Evolutionary conservation across 1,140 invertebrate genomes (phyloP).

Genomic region (Drosophila lini): DNA sequence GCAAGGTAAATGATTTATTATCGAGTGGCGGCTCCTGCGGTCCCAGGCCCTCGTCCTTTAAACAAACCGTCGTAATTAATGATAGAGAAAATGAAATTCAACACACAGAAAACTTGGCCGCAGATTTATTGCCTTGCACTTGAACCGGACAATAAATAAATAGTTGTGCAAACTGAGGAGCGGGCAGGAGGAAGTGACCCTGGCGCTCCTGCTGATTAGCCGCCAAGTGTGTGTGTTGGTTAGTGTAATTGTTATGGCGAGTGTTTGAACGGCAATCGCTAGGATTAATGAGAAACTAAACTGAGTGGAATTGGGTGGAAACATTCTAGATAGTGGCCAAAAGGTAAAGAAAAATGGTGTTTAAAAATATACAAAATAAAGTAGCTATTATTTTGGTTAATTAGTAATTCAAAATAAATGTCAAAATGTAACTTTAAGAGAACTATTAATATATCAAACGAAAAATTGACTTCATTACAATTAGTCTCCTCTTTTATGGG

Average conservation of each 20-base stretch:
- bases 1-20: conserved; percentile 71
- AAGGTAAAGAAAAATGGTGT: background rate
- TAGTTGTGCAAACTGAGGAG: conserved; percentile 12
- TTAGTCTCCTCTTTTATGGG: too few species aligned
- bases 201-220: conserved; percentile 27
- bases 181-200: conserved; percentile 13
- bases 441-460: background rate
- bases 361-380: background rate
- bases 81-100: conserved; percentile 56
- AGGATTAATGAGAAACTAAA: conserved; percentile 19
- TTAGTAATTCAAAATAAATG: background rate
- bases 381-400: background rate
- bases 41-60: conserved; percentile 43
- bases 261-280: conserved; percentile 2
- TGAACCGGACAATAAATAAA: conserved; percentile 52
- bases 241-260: conserved; percentile 25
- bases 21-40: conserved; percentile 40
- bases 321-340: background rate
- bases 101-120: conserved; percentile 49
- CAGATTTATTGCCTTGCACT: conserved; percentile 55
- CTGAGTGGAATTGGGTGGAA: background rate
- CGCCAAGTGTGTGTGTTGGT: conserved; percentile 25
- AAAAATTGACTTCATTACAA: background rate
- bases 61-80: conserved; percentile 53
- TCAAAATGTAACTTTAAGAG: background rate